These are phyloP conservation scores for Cnemophilus loriae DNA, from an alignment of 2,113 vertebrate genomes.

Conservation along the genomic window DNA sequence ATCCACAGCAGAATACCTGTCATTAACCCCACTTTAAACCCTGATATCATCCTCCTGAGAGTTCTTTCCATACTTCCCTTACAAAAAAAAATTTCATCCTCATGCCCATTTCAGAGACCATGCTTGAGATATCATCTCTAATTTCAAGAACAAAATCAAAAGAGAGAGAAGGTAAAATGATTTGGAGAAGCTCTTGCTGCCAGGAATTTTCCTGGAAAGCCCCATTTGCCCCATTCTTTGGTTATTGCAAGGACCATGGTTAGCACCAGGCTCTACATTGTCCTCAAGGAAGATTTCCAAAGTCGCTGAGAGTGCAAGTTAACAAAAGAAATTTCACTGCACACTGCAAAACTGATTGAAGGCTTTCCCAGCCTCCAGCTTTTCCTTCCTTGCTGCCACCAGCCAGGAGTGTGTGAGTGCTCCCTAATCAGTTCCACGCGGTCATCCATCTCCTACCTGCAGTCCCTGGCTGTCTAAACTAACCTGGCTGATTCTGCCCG, in stretches of 20 bases:
- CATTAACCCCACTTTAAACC: neutral
- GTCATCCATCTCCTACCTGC: constrained; percentile 24
- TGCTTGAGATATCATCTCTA: neutral
- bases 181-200: neutral
- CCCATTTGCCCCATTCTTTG: neutral
- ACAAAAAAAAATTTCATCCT: neutral
- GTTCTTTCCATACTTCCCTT: neutral
- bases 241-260: too few relatives aligned
- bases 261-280: neutral
- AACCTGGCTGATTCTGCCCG: neutral
- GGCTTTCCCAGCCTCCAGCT: neutral
- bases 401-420: neutral
- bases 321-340: neutral
- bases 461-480: neutral
- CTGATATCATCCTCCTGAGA: neutral
- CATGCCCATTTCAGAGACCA: neutral
- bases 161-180: neutral
- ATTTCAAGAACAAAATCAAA: neutral
- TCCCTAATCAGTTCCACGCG: neutral
- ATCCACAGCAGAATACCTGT: neutral
- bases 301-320: neutral
- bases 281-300: neutral
- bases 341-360: neutral
- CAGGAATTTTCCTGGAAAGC: neutral
- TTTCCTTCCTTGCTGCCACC: neutral